phyloP scores from a whole-genome alignment of 2,888 invertebrate genomes.

The Pristionchus fissidentatus region DNA sequence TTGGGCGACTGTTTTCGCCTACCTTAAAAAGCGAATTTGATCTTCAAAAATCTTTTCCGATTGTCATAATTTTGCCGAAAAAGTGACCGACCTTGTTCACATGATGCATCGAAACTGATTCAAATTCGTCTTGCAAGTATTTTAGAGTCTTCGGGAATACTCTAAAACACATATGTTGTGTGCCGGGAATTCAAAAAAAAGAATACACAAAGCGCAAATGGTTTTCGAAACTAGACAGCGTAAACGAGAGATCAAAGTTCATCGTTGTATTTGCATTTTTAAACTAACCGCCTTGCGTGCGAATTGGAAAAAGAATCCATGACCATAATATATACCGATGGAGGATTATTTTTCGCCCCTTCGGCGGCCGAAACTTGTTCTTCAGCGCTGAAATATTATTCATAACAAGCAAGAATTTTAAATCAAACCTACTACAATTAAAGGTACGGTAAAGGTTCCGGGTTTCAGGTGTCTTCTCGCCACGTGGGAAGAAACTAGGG shows the following conservation, averaged over 20 bases:
- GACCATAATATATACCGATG: conserved; percentile 7
- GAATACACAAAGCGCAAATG: too few relatives aligned
- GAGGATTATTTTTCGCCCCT: background rate
- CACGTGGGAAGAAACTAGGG: too few relatives aligned
- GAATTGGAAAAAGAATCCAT: conserved; percentile 28
- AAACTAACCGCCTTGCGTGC: background rate
- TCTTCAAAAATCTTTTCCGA: too few relatives aligned
- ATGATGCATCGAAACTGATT: background rate
- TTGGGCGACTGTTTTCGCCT: conserved; percentile 40
- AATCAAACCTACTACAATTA: background rate
- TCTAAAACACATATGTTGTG: conserved; percentile 19
- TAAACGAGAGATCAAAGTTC: too few relatives aligned
- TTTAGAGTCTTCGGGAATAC: conserved; percentile 13
- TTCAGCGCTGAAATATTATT: background rate
- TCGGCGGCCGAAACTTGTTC: background rate
- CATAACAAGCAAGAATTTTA: background rate
- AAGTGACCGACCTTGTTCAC: conserved; percentile 14
- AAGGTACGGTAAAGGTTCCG: too few relatives aligned
- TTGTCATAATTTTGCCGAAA: too few relatives aligned
- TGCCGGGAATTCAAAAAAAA: background rate
- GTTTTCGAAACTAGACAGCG: too few relatives aligned
- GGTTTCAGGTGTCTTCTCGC: too few relatives aligned
- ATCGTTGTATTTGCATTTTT: too few relatives aligned
- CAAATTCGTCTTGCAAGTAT: background rate
- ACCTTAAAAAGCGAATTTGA: background rate